These are phyloP conservation scores for Caenorhabditis sinica DNA, from an alignment of 2,888 invertebrate species.

Conservation along the genomic window DNA sequence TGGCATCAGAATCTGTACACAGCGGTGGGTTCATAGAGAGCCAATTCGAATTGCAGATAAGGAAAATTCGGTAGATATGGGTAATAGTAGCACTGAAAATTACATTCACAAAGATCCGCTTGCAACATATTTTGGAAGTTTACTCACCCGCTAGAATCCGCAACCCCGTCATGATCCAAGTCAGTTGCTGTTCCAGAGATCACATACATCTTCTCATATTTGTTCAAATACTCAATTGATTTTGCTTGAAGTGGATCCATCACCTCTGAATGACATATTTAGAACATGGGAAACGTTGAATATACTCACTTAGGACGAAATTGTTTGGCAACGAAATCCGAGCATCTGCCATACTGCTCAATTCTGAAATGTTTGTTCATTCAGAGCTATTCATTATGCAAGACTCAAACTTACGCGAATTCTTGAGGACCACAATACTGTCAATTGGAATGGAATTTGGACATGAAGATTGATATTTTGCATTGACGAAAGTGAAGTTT, in stretches of 20 bases:
- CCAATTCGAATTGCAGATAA: constrained; percentile 48
- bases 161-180: constrained; percentile 62
- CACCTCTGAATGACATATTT: constrained; percentile 35
- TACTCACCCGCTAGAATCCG: constrained; percentile 23
- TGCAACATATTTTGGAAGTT: neutral
- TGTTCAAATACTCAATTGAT: constrained; percentile 60
- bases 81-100: constrained; percentile 27
- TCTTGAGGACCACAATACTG: constrained; percentile 14
- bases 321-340: constrained; percentile 33
- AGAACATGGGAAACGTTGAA: neutral
- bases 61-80: constrained; percentile 55
- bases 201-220: constrained; percentile 60
- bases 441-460: neutral
- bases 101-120: neutral
- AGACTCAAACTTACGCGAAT: constrained; percentile 30
- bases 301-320: constrained; percentile 43
- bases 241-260: constrained; percentile 58
- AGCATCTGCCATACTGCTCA: constrained; percentile 49
- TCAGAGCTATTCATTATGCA: neutral
- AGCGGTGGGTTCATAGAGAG: constrained; percentile 50
- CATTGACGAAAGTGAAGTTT: constrained; percentile 44
- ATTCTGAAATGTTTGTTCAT: constrained; percentile 21
- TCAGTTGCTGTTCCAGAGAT: constrained; percentile 66
- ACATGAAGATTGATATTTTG: constrained; percentile 44
- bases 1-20: constrained; percentile 38